Percentiles rank a stretch among this genome's conserved stretches.
Evolutionary conservation across 2,888 invertebrate species (phyloP).

Genomic region (Dryobotodes eremita): DNA sequence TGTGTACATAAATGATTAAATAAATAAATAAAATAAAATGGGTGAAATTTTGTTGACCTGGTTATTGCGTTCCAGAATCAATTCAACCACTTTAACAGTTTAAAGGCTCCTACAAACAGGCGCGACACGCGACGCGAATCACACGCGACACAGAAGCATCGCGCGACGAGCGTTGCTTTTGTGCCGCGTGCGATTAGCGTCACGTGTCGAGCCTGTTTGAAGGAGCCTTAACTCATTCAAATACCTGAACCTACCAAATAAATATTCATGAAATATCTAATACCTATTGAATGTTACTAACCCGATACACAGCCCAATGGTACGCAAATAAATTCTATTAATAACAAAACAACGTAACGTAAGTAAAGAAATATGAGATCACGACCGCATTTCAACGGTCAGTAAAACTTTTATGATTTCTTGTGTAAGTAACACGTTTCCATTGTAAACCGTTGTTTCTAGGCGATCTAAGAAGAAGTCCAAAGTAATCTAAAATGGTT

Average conservation of each 20-base stretch:
- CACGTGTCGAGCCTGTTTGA: no score
- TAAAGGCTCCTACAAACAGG: no score
- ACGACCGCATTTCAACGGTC: slow-evolving; percentile 74
- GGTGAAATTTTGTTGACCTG: no score
- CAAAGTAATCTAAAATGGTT: background rate
- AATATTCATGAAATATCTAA: background rate
- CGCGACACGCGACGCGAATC: no score
- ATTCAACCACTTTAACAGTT: no score
- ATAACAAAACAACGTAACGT: slow-evolving; percentile 56
- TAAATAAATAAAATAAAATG: no score
- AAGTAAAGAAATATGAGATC: slow-evolving; percentile 75
- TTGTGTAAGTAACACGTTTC: slow-evolving; percentile 48
- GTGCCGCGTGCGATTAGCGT: no score
- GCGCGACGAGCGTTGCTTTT: no score
- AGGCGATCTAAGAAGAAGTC: background rate
- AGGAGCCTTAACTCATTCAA: background rate
- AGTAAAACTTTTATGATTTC: slow-evolving; percentile 74
- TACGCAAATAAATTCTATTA: slow-evolving; percentile 63
- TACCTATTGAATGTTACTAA: slow-evolving; percentile 4
- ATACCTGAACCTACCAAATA: background rate
- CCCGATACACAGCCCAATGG: slow-evolving; percentile 30
- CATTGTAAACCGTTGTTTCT: slow-evolving; percentile 12
- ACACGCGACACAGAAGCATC: no score
- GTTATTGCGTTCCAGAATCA: background rate
- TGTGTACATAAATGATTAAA: no score